Evolutionary conservation across 2,113 vertebrate species (phyloP), one percentile per base, ranked within the genome.

Genomic region (Peromyscus maniculatus): DNA sequence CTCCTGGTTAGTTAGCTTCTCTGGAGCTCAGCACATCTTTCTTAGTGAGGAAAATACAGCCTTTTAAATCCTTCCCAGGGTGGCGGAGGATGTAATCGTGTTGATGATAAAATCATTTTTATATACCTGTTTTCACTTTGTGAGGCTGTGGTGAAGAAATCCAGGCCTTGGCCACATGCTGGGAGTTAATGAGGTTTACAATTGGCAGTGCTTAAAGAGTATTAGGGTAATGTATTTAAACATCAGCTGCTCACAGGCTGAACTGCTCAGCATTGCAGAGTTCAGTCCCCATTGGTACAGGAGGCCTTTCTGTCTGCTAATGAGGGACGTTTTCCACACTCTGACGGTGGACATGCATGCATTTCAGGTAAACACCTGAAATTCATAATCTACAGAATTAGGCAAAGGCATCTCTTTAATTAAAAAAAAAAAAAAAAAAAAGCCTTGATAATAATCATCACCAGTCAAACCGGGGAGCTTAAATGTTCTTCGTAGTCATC

Each of bases 121-220:
- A 97, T 97, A 97, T 97, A 97, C 97, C 97, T 95, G 96, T 97
- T 97, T 97, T 67, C 96, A 95, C 96, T 95, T 93, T 88, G 97
- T 83, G 96, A 97, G 87, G 92, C 82, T 96, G 84, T 82, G 2
- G 3, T 52, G 17, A 92, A 87, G 96, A 95, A 97, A 98, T 87
- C 90, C 96, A 96, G 98, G 95, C 96, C 95, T 71, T 87, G 97
- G 97, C 97, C 95, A 59, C 97, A 98, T 43, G 98, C 97, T 98
- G 98, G 67, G 98, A 97, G 95, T 94, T 98, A 98, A 98, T 96
- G 97, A 98, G 98, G 97, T 97, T 98, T 96, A 96, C 97, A 98
- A 89, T 96, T 95, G 97, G 93, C 92, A 94, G 84, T 88, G 91
- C 92, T 96, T 98, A 95, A 96, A 97, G 97, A 97, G 92, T 95